Percentiles rank a stretch among this genome's conserved stretches.
Evolutionary conservation across 2,797 vertebrate species (phyloP).

Genomic region (Takifugu ocellatus): DNA sequence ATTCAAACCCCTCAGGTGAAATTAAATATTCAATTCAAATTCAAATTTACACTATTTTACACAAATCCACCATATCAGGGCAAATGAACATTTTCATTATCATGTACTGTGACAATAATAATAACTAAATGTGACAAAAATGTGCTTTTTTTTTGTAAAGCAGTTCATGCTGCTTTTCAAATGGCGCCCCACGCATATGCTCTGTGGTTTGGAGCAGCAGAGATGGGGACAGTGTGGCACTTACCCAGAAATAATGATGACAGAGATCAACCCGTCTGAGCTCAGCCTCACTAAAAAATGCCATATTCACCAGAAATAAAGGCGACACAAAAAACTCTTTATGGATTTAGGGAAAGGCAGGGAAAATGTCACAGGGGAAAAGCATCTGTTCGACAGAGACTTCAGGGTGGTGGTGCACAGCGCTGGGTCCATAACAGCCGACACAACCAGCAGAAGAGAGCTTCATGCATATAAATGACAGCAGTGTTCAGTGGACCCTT

Average conservation of each 20-base stretch:
- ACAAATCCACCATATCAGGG: too few relatives aligned
- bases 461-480: background rate
- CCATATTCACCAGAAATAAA: constrained; percentile 22
- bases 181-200: background rate
- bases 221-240: constrained; percentile 14
- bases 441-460: background rate
- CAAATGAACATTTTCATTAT: too few relatives aligned
- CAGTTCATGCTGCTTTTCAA: too few relatives aligned
- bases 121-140: too few relatives aligned
- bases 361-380: constrained; percentile 5
- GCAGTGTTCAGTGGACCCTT: background rate
- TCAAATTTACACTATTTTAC: too few relatives aligned
- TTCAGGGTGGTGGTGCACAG: constrained; percentile 3
- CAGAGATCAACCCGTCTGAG: constrained; percentile 35
- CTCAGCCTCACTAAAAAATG: constrained; percentile 11
- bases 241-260: constrained; percentile 37
- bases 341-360: background rate
- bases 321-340: constrained; percentile 8
- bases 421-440: constrained; percentile 1
- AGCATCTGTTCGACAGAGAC: constrained; percentile 10
- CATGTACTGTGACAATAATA: too few relatives aligned
- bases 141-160: too few relatives aligned
- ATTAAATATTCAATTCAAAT: too few relatives aligned
- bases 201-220: background rate
- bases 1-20: too few relatives aligned